Conservation (phyloP, 2,888 invertebrate species). For the Fragum sueziense region DNA sequence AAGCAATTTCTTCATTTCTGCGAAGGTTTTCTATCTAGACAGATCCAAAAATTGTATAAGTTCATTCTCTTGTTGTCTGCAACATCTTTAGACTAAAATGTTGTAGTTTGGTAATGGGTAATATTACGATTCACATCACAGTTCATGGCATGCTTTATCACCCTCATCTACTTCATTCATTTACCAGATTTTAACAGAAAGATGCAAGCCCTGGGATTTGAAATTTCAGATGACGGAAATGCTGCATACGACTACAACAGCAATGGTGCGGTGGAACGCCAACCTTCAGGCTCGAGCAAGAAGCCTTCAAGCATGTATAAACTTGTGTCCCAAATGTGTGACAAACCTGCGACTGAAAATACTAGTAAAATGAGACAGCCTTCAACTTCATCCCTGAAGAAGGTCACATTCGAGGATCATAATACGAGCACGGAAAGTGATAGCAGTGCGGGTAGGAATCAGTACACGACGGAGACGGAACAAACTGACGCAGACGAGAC, state of each 20-base stretch:
- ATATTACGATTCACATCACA: conserved; percentile 7
- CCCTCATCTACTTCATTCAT: conserved; percentile 19
- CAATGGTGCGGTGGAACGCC: conserved; percentile 22
- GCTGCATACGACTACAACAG: conserved; percentile 27
- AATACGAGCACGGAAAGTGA: conserved; percentile 55
- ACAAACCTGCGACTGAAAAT: conserved; percentile 16
- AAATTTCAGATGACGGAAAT: conserved; percentile 68
- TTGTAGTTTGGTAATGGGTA: background rate
- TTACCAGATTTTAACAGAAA: conserved; percentile 79
- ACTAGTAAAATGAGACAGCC: conserved; percentile 46
- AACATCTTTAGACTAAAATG: background rate
- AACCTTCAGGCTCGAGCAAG: conserved; percentile 33
- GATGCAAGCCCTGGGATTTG: conserved; percentile 79
- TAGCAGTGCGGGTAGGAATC: conserved; percentile 36
- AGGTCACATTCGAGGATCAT: conserved; percentile 46
- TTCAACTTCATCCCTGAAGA: conserved; percentile 45
- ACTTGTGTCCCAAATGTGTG: conserved; percentile 69
- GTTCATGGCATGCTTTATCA: conserved; percentile 29
- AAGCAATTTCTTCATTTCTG: background rate
- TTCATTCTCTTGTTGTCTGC: background rate
- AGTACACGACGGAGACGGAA: conserved; percentile 63
- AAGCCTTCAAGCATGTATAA: conserved; percentile 69
- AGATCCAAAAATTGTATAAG: no score
- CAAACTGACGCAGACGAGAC: conserved; percentile 39
- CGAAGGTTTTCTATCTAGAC: background rate